A percentile compares a stretch with the other conserved stretches of the same genome.
These are phyloP conservation scores for Netelia fuscicornis DNA, from an alignment of 2,888 invertebrate genomes.

Conservation along the genomic window DNA sequence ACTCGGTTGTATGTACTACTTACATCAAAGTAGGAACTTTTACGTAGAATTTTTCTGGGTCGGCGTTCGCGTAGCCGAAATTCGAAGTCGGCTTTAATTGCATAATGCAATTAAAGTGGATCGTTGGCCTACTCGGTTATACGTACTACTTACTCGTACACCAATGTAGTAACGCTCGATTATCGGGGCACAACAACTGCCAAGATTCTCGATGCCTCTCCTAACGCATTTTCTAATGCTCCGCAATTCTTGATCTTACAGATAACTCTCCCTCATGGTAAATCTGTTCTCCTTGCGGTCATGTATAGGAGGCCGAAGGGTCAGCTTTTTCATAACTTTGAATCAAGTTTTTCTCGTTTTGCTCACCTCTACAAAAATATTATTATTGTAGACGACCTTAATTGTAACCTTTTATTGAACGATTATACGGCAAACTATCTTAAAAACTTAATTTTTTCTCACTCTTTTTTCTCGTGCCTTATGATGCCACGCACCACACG, in stretches of 20 bases:
- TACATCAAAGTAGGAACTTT: no score
- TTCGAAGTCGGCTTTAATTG: no score
- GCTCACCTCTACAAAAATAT: neutral
- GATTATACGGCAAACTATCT: neutral
- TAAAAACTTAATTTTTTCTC: neutral
- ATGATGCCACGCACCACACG: constrained; percentile 1
- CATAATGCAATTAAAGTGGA: no score
- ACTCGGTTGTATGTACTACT: no score
- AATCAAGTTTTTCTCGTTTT: neutral
- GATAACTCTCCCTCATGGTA: neutral
- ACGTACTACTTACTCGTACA: no score
- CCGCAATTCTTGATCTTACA: constrained; percentile 16
- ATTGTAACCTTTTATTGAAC: neutral
- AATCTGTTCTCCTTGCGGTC: neutral
- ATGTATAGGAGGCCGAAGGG: constrained; percentile 31
- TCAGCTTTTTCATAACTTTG: no score
- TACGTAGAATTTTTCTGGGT: no score
- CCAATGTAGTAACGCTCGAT: no score
- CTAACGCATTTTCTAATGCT: constrained; percentile 10
- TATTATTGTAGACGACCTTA: neutral
- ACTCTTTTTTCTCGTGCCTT: neutral
- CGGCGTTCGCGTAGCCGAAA: no score
- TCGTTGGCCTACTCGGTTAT: no score
- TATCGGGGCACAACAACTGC: no score
- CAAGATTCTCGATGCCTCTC: neutral